These are phyloP conservation scores for Xiphydria camelus DNA, from an alignment of 2,888 invertebrate genomes.

Conservation along the genomic window DNA sequence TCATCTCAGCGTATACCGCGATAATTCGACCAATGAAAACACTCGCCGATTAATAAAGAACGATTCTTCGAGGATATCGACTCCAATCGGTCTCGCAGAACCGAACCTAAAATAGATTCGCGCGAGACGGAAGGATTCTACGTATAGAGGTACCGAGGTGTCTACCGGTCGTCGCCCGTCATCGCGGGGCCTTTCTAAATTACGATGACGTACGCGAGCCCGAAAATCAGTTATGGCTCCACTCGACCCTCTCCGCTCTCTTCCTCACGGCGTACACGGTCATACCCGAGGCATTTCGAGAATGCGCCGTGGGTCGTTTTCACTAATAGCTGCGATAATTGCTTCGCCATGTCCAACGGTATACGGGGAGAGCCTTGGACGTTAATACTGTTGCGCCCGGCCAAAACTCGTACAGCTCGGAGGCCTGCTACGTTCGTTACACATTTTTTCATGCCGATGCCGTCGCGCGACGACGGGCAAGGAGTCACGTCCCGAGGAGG, in stretches of 20 bases:
- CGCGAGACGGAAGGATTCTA: constrained; percentile 1
- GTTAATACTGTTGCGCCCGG: constrained; percentile 2
- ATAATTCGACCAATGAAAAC: no score
- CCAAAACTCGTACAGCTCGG: no score
- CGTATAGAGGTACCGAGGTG: no score
- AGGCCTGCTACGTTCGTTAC: constrained; percentile 21
- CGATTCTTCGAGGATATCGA: no score
- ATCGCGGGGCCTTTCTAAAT: constrained; percentile 1
- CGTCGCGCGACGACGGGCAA: no score
- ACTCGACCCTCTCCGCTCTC: no score
- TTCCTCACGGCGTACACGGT: constrained; percentile 6
- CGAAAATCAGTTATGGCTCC: constrained; percentile 1
- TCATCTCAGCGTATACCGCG: no score
- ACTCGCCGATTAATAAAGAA: no score
- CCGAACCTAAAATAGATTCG: no score
- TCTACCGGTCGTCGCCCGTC: neutral
- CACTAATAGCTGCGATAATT: constrained; percentile 37
- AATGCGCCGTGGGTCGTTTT: constrained; percentile 30
- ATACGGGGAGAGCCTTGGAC: constrained; percentile 13
- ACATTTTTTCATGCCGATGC: no score
- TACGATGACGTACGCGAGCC: neutral
- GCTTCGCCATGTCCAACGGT: constrained; percentile 26
- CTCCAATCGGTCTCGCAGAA: no score
- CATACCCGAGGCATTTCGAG: constrained; percentile 14
- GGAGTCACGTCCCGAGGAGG: no score